These are phyloP conservation scores for Eurystomus gularis DNA, from an alignment of 2,113 vertebrate species.

Conservation along the genomic window DNA sequence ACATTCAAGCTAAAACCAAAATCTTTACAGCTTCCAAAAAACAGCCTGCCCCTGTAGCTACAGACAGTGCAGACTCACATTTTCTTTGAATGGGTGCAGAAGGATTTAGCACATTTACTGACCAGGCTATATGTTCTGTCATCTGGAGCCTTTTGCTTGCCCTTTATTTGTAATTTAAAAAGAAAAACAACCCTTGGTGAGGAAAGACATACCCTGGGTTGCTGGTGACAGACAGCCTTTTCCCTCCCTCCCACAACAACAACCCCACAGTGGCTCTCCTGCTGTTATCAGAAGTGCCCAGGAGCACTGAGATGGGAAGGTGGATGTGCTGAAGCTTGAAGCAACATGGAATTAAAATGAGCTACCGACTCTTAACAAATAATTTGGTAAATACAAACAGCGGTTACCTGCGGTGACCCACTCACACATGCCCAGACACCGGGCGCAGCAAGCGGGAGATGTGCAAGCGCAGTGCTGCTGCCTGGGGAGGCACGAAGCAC, in stretches of 20 bases:
- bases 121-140: rapidly evolving
- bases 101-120: background rate
- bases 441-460: background rate
- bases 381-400: background rate
- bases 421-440: rapidly evolving
- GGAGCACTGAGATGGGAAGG: rapidly evolving
- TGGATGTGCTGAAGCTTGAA: background rate
- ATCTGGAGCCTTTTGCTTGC: background rate
- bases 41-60: background rate
- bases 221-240: background rate
- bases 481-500: background rate
- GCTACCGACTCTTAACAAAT: background rate
- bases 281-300: background rate
- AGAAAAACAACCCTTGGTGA: background rate
- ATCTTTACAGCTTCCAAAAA: background rate
- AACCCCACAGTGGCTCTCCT: rapidly evolving
- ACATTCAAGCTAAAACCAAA: background rate
- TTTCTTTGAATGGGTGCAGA: background rate
- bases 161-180: background rate
- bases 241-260: background rate
- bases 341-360: background rate
- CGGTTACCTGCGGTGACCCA: background rate
- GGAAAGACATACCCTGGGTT: background rate
- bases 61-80: background rate
- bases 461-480: background rate